These are phyloP conservation scores for Eremobia ochroleuca DNA, from an alignment of 2,888 invertebrate species.

Conservation along the genomic window DNA sequence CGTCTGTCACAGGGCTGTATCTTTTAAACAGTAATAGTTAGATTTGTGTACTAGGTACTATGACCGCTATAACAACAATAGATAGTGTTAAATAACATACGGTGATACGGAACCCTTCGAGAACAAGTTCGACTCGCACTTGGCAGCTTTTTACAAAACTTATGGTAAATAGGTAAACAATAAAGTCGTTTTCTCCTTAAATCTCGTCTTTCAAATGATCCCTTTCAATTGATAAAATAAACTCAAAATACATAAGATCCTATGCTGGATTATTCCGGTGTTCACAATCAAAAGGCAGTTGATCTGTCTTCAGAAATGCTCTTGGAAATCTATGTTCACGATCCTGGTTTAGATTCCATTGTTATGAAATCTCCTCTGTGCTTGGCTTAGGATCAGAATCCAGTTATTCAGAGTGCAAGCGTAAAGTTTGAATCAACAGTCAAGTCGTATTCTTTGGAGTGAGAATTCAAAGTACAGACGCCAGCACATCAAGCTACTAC, in stretches of 20 bases:
- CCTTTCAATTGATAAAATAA: constrained; percentile 27
- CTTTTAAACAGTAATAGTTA: neutral
- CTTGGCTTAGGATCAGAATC: constrained; percentile 34
- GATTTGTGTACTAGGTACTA: no score
- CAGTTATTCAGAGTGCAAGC: constrained; percentile 34
- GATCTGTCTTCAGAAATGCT: constrained; percentile 54
- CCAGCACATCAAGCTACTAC: no score
- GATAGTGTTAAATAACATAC: neutral
- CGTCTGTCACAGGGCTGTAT: neutral
- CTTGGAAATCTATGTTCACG: constrained; percentile 32
- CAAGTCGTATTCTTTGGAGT: neutral
- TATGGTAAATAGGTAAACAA: neutral
- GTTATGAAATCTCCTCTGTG: constrained; percentile 45
- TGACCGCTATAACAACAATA: neutral
- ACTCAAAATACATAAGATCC: constrained; percentile 10
- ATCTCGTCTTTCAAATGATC: constrained; percentile 3
- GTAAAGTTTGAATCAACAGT: constrained; percentile 26
- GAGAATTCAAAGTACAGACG: constrained; percentile 15
- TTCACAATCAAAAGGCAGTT: constrained; percentile 44
- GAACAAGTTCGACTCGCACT: neutral
- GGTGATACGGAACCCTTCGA: neutral
- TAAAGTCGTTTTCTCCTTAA: neutral
- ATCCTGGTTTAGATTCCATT: constrained; percentile 51
- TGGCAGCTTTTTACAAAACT: neutral
- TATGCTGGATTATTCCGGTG: constrained; percentile 15